phyloP scores from a whole-genome alignment of 1,140 invertebrate genomes.

The Geopemphigus sp. region DNA sequence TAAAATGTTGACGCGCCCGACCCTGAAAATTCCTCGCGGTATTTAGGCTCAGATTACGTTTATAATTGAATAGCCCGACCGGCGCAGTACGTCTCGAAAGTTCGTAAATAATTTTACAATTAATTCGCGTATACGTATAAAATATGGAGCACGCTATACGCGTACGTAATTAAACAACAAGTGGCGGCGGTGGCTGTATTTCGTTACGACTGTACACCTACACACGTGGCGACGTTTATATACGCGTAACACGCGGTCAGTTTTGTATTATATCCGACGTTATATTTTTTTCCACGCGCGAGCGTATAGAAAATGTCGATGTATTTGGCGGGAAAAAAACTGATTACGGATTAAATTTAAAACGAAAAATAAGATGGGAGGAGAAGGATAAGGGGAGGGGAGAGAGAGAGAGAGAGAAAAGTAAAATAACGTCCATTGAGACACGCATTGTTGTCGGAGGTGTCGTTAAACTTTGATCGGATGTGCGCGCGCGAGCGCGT shows the following conservation, averaged over 20 bases:
- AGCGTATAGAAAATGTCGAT: background rate
- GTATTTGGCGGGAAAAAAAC: constrained; percentile 21
- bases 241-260: background rate
- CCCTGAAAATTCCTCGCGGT: no score
- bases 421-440: constrained; percentile 32
- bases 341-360: constrained; percentile 41
- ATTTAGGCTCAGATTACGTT: no score
- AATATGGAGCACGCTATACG: no score
- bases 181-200: no score
- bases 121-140: no score
- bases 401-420: background rate
- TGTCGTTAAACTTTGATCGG: constrained; percentile 49
- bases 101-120: no score
- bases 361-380: background rate
- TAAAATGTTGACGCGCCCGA: no score
- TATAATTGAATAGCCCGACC: no score
- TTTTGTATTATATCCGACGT: background rate
- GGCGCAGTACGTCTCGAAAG: no score
- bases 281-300: background rate
- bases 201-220: background rate
- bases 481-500: background rate
- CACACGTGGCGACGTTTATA: background rate
- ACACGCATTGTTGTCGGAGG: constrained; percentile 41
- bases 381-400: no score
- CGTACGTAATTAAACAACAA: no score